phyloP scores from a whole-genome alignment of 2,797 vertebrate genomes.

The Tapirus indicus region DNA sequence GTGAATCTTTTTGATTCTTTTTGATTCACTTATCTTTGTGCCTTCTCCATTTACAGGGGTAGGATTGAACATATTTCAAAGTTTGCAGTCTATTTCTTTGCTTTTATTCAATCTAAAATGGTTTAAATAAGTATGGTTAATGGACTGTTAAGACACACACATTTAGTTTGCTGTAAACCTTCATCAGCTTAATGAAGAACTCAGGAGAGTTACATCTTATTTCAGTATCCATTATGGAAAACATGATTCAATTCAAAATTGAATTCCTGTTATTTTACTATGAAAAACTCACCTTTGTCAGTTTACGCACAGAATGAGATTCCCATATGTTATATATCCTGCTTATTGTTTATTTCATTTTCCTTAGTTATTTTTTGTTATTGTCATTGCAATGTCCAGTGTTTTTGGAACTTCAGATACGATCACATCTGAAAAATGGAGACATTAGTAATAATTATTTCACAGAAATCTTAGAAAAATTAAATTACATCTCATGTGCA shows the following conservation, averaged over 20 bases:
- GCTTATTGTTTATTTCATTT: neutral
- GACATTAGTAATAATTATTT: neutral
- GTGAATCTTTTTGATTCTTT: fast-evolving
- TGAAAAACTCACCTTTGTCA: neutral
- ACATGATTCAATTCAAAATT: neutral
- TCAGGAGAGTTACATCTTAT: fast-evolving
- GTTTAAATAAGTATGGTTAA: neutral
- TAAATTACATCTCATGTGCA: neutral
- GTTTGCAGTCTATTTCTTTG: neutral
- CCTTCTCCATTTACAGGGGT: neutral
- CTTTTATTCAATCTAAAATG: neutral
- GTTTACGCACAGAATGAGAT: neutral
- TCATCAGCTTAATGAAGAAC: neutral
- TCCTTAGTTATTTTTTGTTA: neutral
- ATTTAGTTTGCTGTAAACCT: neutral
- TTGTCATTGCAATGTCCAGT: neutral
- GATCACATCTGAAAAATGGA: neutral
- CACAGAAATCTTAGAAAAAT: neutral
- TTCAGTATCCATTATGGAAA: neutral
- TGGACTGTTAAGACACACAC: fast-evolving
- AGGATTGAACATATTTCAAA: neutral
- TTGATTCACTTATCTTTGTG: neutral
- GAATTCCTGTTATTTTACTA: neutral
- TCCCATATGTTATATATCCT: neutral
- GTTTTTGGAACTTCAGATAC: neutral